Conservation (phyloP, 1,140 invertebrate species). For the Cydia amplana region DNA sequence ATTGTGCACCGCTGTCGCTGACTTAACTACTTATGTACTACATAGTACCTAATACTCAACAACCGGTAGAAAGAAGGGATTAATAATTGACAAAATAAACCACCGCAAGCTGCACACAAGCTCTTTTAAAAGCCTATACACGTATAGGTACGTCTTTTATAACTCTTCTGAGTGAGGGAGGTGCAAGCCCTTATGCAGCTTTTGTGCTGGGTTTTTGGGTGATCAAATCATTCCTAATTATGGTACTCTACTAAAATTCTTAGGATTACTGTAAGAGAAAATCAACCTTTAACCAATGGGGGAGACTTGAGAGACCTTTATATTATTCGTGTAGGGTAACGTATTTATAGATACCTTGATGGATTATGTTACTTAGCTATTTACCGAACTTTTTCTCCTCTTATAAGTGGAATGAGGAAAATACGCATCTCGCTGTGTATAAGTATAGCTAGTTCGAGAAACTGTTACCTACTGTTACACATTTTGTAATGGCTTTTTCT, state of each 20-base stretch:
- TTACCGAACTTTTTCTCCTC: not conserved
- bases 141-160: not conserved
- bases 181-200: not conserved
- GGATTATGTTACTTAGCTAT: not conserved
- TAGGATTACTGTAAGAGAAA: constrained; percentile 5
- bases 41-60: too few relatives aligned
- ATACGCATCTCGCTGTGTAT: too few relatives aligned
- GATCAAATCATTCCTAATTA: constrained; percentile 8
- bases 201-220: not conserved
- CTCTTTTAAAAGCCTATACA: too few relatives aligned
- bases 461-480: too few relatives aligned
- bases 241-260: not conserved
- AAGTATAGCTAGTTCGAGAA: too few relatives aligned
- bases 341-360: not conserved
- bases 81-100: too few relatives aligned
- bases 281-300: not conserved
- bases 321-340: not conserved
- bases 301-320: not conserved
- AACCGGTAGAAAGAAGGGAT: too few relatives aligned
- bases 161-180: not conserved
- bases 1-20: too few relatives aligned
- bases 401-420: too few relatives aligned
- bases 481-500: too few relatives aligned
- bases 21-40: too few relatives aligned
- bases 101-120: too few relatives aligned